A percentile compares a stretch with the other conserved stretches of the same genome.
phyloP scores from a whole-genome alignment of 2,888 invertebrate species.

The Pyrocoelia pectoralis region DNA sequence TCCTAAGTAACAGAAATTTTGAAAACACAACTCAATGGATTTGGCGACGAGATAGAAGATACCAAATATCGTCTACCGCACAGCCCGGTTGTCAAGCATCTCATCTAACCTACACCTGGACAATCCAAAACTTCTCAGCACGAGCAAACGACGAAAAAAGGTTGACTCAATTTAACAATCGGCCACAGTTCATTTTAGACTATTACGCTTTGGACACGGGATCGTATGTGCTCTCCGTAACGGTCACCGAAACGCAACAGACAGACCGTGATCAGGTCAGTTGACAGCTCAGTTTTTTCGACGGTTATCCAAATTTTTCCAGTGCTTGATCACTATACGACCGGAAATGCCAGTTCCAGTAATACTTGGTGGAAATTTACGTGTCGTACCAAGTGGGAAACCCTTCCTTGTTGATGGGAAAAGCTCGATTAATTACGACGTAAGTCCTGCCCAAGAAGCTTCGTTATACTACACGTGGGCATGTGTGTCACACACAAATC shows the following conservation, averaged over 20 bases:
- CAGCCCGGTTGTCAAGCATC: slow-evolving; percentile 4
- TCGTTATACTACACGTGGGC: slow-evolving; percentile 10
- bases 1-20: slow-evolving; percentile 23
- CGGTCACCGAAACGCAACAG: slow-evolving; percentile 13
- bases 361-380: not conserved
- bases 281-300: too few relatives aligned
- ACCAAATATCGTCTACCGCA: not conserved
- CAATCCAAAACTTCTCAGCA: not conserved
- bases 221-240: slow-evolving; percentile 1
- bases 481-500: slow-evolving; percentile 9
- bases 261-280: not conserved
- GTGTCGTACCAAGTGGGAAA: slow-evolving; percentile 11
- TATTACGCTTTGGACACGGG: slow-evolving; percentile 19
- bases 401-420: slow-evolving; percentile 13
- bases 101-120: slow-evolving; percentile 6
- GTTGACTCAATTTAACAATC: slow-evolving; percentile 17
- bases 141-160: not conserved
- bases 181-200: slow-evolving; percentile 4
- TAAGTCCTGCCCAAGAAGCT: not conserved
- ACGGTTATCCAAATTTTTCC: too few relatives aligned
- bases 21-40: slow-evolving; percentile 20
- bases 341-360: slow-evolving; percentile 18
- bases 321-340: slow-evolving; percentile 25
- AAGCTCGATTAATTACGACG: slow-evolving; percentile 15
- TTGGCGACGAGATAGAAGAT: slow-evolving; percentile 16